phyloP scores from a whole-genome alignment of 2,113 vertebrate species.

The Dermatemys mawii region DNA sequence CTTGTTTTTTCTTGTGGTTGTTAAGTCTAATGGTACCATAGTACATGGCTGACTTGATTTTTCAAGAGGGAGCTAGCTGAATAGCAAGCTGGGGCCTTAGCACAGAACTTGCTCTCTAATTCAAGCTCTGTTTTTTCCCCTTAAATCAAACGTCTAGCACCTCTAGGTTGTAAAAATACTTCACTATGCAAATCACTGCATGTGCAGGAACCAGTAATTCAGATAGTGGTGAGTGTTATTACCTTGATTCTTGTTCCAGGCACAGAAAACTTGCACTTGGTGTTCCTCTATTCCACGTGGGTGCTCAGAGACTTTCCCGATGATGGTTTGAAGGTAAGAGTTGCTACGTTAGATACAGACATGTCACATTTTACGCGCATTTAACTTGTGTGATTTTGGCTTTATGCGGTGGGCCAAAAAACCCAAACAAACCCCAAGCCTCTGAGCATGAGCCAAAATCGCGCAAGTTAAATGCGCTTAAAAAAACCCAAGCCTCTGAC shows the following conservation, averaged over 20 bases:
- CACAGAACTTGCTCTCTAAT: not conserved
- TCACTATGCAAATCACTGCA: not conserved
- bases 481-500: no score
- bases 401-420: no score
- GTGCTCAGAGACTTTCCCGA: conserved; percentile 94
- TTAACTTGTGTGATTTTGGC: no score
- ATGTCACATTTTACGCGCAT: no score
- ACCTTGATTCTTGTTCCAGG: conserved; percentile 76
- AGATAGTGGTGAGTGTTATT: not conserved
- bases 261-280: conserved; percentile 91
- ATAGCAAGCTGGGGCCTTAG: not conserved
- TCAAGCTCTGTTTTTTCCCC: not conserved
- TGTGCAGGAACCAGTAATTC: not conserved
- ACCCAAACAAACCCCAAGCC: no score
- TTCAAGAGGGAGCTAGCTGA: not conserved
- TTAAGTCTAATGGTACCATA: not conserved
- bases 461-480: no score
- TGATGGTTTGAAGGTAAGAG: conserved; percentile 92
- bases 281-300: conserved; percentile 97
- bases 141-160: not conserved
- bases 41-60: not conserved
- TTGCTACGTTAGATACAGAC: not conserved
- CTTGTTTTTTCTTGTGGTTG: not conserved
- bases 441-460: no score
- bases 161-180: not conserved